Evolutionary conservation across 2,797 vertebrate species (phyloP), one percentile per base, ranked within the genome.

Genomic region (Muraenolepis orangiensis): DNA sequence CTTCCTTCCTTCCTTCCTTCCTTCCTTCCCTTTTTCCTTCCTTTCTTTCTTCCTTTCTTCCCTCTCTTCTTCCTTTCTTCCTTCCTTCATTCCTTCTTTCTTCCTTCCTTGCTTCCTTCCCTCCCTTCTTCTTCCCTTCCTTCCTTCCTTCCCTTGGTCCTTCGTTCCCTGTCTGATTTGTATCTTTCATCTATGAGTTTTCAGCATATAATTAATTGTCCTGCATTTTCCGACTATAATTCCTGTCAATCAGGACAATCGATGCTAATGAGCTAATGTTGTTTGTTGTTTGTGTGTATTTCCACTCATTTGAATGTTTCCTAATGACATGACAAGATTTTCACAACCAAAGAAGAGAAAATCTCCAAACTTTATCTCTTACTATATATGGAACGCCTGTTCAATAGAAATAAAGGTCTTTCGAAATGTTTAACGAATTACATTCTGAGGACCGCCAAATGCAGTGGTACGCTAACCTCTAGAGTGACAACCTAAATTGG

Each of bases 201-300:
- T 46, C 70, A 72, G 66, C 80, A 80, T 79, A 85, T 68, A 38
- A 6, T 1, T 42, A 57, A 7, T 51, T 51, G 42, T 3, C 32
- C 7, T 34, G 3, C 32, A 34, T 34, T 34, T 64, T 80, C 82
- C 61, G 89, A 89, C 76, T 80, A 69, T 91, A 90, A 93, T 91
- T 89, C 88, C 90, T 91, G 92, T 85, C 92, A 92, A 81, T 94
- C 92, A 92, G 70, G 67, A 74, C 46, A 66, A 51, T 70, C 73
- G 73, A 75, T 31, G 32, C 81, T 91, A 92, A 92, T 92, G 88
- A 92, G 84, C n/a, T n/a, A n/a, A n/a, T n/a, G n/a, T n/a, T n/a
- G n/a, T n/a, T n/a, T n/a, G n/a, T n/a, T 79, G 83, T 76, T 87
- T 86, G 84, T 26, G 72, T 78, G 76, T 73, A 84, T 76, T 69